Base-by-base conservation (phyloP, 2,888 invertebrate species). In the Smittia aterrima region DNA sequence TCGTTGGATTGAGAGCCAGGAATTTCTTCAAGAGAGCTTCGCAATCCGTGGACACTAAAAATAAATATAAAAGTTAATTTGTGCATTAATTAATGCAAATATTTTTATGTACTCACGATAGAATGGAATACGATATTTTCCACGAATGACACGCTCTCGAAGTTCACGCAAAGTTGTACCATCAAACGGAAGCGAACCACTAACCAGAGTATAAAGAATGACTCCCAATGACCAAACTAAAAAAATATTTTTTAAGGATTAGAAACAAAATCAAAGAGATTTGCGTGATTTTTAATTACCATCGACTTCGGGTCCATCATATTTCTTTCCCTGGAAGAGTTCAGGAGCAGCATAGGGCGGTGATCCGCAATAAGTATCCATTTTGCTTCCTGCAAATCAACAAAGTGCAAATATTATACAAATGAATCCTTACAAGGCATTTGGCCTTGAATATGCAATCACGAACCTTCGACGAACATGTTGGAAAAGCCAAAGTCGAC, bases 101-200 rank as follows among this genome's bases (percentile, higher is more conserved):
- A n/a, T n/a, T n/a, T n/a, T n/a, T n/a, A n/a, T n/a, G 54, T 4
- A 40, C 74, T 74, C 64, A 74, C 74, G 32, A 25, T 72, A 72
- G 54, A 72, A 72, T 38, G 72, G 72, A 72, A 72, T 72, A 38
- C 74, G 64, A 32, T 74, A 74, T 74, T 74, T 74, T 25, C 74
- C 74, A 11, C 74, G 64, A 4, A 74, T 64, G 6, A 74, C 74
- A 47, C 74, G 64, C 62, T 74, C 74, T 9, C 74, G 41, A 11
- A 74, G 18, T 66, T 74, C 74, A 16, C 74, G 25, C 18, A 74
- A 24, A 18, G 74, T 74, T 40, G 58, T 53, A 9, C 74, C 74
- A 66, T 74, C 74, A 20, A 74, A 74, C 11, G 74, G 74, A n/a
- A 74, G 32, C 18, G 74, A 66, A 11, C 74, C 74, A 25, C 74